These are phyloP conservation scores for Halcyon leucocephala DNA, from an alignment of 2,797 vertebrate species.

Conservation along the genomic window DNA sequence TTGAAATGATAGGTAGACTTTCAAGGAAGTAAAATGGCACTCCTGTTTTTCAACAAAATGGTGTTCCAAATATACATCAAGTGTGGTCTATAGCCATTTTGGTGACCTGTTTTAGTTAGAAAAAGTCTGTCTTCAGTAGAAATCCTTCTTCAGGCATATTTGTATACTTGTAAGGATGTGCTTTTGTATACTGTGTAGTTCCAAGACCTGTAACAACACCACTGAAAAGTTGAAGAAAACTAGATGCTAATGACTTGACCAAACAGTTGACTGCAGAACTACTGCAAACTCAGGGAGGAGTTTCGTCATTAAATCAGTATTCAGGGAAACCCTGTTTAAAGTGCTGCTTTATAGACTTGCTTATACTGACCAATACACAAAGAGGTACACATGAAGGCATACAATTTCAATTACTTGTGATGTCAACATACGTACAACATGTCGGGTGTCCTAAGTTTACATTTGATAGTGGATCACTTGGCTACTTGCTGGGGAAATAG, in stretches of 20 bases:
- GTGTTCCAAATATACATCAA: background rate
- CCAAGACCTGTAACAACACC: background rate
- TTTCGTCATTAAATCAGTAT: background rate
- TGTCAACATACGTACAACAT: background rate
- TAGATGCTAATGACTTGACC: background rate
- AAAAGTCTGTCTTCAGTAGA: background rate
- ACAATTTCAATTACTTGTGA: rapidly evolving
- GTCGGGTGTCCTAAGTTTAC: background rate
- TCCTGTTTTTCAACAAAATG: background rate
- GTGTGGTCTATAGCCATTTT: background rate
- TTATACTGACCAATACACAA: background rate
- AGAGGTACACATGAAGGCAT: background rate
- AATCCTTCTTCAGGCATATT: background rate
- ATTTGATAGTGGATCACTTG: background rate
- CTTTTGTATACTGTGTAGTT: background rate
- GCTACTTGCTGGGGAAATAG: background rate
- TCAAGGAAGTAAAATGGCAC: background rate
- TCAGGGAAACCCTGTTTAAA: background rate
- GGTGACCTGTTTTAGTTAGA: background rate
- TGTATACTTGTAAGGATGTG: background rate
- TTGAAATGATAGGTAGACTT: background rate
- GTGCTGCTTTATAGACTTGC: background rate
- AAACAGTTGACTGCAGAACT: background rate
- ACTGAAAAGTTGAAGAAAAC: background rate
- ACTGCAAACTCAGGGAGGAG: background rate